Base-by-base conservation (phyloP, 2,113 vertebrate species). In the Strix aluco region DNA sequence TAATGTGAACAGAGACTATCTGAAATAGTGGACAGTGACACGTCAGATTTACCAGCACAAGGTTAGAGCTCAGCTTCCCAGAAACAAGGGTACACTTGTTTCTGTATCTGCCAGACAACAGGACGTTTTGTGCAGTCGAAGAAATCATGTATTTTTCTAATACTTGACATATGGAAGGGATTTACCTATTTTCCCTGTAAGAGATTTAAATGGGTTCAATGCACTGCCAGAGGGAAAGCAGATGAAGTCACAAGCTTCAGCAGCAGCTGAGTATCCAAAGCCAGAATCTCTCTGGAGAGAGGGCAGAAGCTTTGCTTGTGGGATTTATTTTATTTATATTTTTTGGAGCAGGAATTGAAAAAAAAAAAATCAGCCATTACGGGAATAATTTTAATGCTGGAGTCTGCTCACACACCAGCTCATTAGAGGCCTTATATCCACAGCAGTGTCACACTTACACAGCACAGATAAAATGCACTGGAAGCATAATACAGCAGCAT, bases 41-140 rank as follows among this genome's bases (percentile, higher is more conserved):
- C 55, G 83, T 84, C 86, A 81, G 69, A 90, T 73, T 74, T 65
- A 89, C 27, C 88, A 92, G 86, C 52, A 15, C 4, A 62, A 95
- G 83, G 77, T 85, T 93, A 65, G 49, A 69, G 77, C 80, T 55
- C 3, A 2, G 27, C 82, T 86, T 63, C 83, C 79, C 80, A 78
- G 69, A 91, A 94, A 97, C 96, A 97, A 96, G 91, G 54, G 27
- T 75, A 83, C 61, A 42, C 92, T 97, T 97, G 94, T 96, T 87
- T n/a, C 90, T 67, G 5, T 25, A 2, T 47, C 86, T 86, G 62
- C 77, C 88, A 79, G 55, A 97, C 92, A 96, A 96, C 11, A 2
- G 49, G 61, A 77, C 1, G 15, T 92, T 94, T 94, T 96, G 93
- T 96, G 70, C 57, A 89, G 61, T 13, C 93, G 71, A 18, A 86